Evolutionary conservation across 2,113 vertebrate species (phyloP), one percentile per base, ranked within the genome.

Genomic region (Orientallactaga bullata): DNA sequence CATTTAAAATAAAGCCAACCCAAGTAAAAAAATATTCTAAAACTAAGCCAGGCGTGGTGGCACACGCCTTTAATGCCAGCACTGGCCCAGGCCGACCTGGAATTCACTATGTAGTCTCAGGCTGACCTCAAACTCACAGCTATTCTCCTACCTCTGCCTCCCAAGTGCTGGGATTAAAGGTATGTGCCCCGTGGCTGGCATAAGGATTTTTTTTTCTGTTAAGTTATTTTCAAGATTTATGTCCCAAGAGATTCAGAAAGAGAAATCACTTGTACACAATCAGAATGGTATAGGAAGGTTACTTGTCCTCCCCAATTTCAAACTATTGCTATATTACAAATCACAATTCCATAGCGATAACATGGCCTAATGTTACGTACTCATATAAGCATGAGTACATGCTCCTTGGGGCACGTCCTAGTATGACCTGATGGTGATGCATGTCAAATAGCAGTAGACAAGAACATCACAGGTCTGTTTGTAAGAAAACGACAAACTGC

Each of bases 221-320:
- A 63, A 28, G n/a, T 79, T 4, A 51, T 17, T 95, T 93, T 63
- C 86, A 51, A 39, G 88, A 90, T 68, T 78, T 68, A n/a, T 60
- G 65, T 23, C 47, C 42, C 89, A 85, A 90, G 13, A 68, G 66
- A 88, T 94, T 81, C 12, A 78, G 73, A 72, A 73, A 47, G 21
- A 69, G 24, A 83, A 77, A n/a, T 80, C 93, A 42, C 24, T 7
- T 32, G 23, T 71, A 89, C 32, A 89, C 4, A 37, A 68, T 69
- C 32, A 71, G 7, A 23, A 65, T 12, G 85, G 55, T 86, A 5
- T 51, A 7, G 39, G 60, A 61, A 39, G 13, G 26, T 9, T 18
- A 20, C 39, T 81, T 71, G 63, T 7, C n/a, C 24, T 58, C 42
- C 61, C 21, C 0, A 68, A n/a, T 42, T 78, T 55, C 26, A 89